These are phyloP conservation scores for Scelioninae gen. 1 DNA, from an alignment of 2,888 invertebrate genomes.

Conservation along the genomic window DNA sequence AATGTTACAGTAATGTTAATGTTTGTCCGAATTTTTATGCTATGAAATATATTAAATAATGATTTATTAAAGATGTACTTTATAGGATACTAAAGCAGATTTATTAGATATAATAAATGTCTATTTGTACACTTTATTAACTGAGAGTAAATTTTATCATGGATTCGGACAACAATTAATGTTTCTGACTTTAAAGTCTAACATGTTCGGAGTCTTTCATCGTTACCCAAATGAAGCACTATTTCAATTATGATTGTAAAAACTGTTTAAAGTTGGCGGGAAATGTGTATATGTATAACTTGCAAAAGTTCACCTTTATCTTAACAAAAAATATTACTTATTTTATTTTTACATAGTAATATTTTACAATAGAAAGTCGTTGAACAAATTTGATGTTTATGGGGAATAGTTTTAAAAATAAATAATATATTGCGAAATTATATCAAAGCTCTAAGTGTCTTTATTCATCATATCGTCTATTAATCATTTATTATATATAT, in stretches of 20 bases:
- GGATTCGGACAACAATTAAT: constrained; percentile 53
- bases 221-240: constrained; percentile 57
- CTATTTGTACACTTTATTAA: constrained; percentile 27
- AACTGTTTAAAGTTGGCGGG: constrained; percentile 45
- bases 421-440: constrained; percentile 61
- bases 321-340: constrained; percentile 62
- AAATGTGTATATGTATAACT: constrained; percentile 57
- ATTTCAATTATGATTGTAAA: constrained; percentile 54
- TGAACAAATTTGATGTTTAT: constrained; percentile 68
- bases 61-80: constrained; percentile 8
- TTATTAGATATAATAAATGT: neutral
- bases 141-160: constrained; percentile 16
- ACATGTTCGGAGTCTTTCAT: constrained; percentile 60
- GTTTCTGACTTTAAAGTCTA: constrained; percentile 58
- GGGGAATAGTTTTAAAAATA: constrained; percentile 62
- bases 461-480: no score
- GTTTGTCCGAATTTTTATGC: constrained; percentile 52
- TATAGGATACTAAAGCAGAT: neutral
- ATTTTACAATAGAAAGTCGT: constrained; percentile 67
- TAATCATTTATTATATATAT: no score
- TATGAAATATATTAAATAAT: constrained; percentile 2
- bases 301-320: constrained; percentile 52
- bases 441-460: no score
- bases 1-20: constrained; percentile 58
- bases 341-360: constrained; percentile 68